A percentile compares a stretch with the other conserved stretches of the same genome.
Conservation (phyloP, 2,888 invertebrate species). For the Lampropteryx suffumata region DNA sequence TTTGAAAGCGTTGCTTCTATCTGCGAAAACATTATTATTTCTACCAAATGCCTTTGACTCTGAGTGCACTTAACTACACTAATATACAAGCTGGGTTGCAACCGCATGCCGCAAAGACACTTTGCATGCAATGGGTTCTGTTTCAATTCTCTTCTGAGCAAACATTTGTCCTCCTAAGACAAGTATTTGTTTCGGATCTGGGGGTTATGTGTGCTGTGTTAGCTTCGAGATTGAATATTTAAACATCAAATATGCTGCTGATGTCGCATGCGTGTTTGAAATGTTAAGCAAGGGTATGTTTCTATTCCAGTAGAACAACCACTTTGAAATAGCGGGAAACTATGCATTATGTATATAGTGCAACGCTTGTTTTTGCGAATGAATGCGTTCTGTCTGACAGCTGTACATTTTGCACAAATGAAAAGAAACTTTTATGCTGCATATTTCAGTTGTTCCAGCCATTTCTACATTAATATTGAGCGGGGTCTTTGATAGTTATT, state of each 20-base stretch:
- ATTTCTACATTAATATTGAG: conserved; percentile 3
- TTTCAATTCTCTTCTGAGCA: conserved; percentile 24
- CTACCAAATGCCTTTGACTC: conserved; percentile 14
- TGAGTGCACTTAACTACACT: conserved; percentile 14
- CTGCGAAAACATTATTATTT: conserved; percentile 18
- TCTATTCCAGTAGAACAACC: conserved; percentile 21
- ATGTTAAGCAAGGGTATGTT: conserved; percentile 21
- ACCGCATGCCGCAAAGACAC: conserved; percentile 19
- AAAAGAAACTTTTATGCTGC: conserved; percentile 17
- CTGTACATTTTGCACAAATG: conserved; percentile 21
- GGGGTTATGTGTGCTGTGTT: conserved; percentile 28
- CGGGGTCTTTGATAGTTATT: conserved; percentile 7
- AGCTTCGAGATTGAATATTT: conserved; percentile 31
- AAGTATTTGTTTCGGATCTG: conserved; percentile 34
- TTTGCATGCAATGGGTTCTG: conserved; percentile 30
- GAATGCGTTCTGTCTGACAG: conserved; percentile 23
- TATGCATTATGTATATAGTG: conserved; percentile 28
- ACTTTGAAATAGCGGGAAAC: conserved; percentile 16
- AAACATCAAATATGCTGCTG: conserved; percentile 26
- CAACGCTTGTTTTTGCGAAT: conserved; percentile 25
- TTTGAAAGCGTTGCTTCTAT: conserved; percentile 14
- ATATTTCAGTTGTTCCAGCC: conserved; percentile 14
- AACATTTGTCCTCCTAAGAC: conserved; percentile 32
- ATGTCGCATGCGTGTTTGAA: conserved; percentile 22
- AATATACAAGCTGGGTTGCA: conserved; percentile 16